Conservation (phyloP, 2,113 vertebrate species). For the Neolamprologus caudopunctatus region DNA sequence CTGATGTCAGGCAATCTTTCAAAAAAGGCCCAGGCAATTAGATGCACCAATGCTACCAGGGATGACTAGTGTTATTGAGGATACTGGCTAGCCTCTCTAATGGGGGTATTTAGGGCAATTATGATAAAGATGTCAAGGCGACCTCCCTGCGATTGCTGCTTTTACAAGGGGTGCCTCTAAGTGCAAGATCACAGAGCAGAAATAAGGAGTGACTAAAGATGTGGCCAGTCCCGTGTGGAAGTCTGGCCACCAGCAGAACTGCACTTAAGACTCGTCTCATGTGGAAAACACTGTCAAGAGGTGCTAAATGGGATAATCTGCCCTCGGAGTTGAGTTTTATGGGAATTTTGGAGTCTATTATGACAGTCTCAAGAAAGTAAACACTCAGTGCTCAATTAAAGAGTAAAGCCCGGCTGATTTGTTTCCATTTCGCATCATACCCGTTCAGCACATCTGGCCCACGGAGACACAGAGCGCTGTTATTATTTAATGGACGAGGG, state of each 20-base stretch:
- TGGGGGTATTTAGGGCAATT: conserved; percentile 73
- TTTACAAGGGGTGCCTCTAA: conserved; percentile 52
- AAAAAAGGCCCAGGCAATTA: conserved; percentile 71
- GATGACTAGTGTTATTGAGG: conserved; percentile 71
- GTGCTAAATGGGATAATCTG: conserved; percentile 63
- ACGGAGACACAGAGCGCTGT: conserved; percentile 29
- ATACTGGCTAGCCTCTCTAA: conserved; percentile 64
- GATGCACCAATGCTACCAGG: conserved; percentile 69
- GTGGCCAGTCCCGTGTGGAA: conserved; percentile 50
- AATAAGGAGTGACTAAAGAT: conserved; percentile 62
- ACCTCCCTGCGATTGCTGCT: conserved; percentile 53
- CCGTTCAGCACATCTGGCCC: conserved; percentile 63
- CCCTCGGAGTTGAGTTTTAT: conserved; percentile 34
- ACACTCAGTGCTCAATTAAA: conserved; percentile 56
- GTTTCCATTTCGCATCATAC: conserved; percentile 37
- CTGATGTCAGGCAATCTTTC: conserved; percentile 74
- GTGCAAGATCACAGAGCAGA: conserved; percentile 57
- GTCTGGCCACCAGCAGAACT: conserved; percentile 47
- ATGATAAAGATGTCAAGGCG: conserved; percentile 71
- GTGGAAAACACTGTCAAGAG: conserved; percentile 51
- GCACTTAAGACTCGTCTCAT: conserved; percentile 60
- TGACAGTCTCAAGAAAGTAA: conserved; percentile 55
- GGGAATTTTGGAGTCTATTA: conserved; percentile 44
- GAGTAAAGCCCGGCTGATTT: conserved; percentile 30
- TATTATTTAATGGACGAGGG: conserved; percentile 67